Evolutionary conservation across 1,140 invertebrate genomes (phyloP).

Genomic region (Dreissena polymorpha): DNA sequence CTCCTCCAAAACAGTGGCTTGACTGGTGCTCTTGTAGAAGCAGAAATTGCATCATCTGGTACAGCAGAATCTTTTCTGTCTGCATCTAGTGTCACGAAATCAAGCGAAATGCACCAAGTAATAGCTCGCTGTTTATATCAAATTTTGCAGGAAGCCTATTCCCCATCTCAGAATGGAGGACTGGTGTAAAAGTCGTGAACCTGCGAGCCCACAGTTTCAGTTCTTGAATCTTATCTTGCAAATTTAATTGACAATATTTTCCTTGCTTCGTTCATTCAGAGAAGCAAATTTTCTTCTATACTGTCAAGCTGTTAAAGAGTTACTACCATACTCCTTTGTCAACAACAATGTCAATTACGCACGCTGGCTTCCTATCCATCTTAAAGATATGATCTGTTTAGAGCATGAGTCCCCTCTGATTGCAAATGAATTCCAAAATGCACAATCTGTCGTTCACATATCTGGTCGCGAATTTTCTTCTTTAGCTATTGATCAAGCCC

Average conservation of each 20-base stretch:
- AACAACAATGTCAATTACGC: conserved; percentile 25
- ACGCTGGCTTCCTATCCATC: conserved; percentile 41
- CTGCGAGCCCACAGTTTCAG: conserved; percentile 10
- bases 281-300: background rate
- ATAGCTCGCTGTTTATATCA: background rate
- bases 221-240: conserved; percentile 43
- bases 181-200: conserved; percentile 5
- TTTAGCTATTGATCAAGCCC: conserved; percentile 63
- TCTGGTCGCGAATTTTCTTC: conserved; percentile 57
- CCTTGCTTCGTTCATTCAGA: background rate
- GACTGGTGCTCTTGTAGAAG: background rate
- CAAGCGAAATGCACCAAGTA: background rate
- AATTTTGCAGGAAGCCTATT: background rate
- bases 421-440: background rate
- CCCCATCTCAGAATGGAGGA: background rate
- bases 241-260: conserved; percentile 11
- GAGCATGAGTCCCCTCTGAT: background rate
- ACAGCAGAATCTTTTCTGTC: conserved; percentile 4
- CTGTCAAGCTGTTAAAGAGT: background rate
- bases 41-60: background rate
- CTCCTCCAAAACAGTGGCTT: conserved; percentile 1
- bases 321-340: background rate
- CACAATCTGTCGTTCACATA: conserved; percentile 54
- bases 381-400: conserved; percentile 34
- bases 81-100: background rate